Conservation (phyloP, 2,797 vertebrate species). For the Labeo calbasu region DNA sequence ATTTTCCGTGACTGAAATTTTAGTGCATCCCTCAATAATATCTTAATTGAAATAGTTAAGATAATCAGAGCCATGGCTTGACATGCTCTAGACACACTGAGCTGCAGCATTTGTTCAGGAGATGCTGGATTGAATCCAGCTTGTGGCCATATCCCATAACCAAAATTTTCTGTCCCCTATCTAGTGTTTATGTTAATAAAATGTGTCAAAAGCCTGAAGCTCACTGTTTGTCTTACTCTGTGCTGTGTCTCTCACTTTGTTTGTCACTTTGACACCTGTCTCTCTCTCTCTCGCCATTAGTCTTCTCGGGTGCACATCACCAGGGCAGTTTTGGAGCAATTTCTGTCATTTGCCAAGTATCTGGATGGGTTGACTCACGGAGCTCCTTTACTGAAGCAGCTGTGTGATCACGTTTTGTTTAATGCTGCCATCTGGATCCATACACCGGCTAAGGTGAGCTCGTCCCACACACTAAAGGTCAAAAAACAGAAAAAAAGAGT, state of each 20-base stretch:
- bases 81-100: not conserved
- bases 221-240: not conserved
- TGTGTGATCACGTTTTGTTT: constrained; percentile 93
- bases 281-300: constrained; percentile 68
- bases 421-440: constrained; percentile 97
- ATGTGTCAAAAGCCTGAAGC: not conserved
- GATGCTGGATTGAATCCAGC: not conserved
- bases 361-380: constrained; percentile 95
- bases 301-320: constrained; percentile 95
- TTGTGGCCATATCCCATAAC: not conserved
- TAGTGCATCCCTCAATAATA: no score
- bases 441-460: constrained; percentile 92
- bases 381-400: constrained; percentile 93
- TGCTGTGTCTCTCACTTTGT: not conserved
- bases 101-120: not conserved
- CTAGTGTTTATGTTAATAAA: not conserved
- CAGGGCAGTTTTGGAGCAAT: constrained; percentile 93
- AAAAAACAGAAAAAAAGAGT: not conserved
- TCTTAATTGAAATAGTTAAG: no score
- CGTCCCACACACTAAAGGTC: not conserved
- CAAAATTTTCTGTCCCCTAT: not conserved
- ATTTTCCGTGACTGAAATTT: no score
- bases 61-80: not conserved
- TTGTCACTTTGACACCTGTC: not conserved
- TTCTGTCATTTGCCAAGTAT: constrained; percentile 97